phyloP scores from a whole-genome alignment of 1,140 invertebrate species.

The Euura lappo region DNA sequence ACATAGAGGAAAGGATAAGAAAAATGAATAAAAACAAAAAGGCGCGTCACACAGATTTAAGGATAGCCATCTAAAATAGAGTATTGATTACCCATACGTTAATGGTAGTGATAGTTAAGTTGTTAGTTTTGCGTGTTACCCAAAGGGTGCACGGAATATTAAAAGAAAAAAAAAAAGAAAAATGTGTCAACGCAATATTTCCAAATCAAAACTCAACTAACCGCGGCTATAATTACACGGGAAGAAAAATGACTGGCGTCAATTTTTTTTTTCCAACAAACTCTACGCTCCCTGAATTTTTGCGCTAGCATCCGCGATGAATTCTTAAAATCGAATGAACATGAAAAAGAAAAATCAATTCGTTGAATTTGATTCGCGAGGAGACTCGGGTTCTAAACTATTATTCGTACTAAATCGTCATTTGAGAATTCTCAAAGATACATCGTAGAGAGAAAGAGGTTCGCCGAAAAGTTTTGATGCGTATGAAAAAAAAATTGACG shows the following conservation, averaged over 20 bases:
- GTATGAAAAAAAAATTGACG: background rate
- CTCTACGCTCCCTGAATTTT: background rate
- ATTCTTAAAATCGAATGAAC: background rate
- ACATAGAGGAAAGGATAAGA: slow-evolving; percentile 1
- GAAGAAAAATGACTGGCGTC: background rate
- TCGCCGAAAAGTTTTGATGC: no score
- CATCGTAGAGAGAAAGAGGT: no score
- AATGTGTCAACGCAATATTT: slow-evolving; percentile 41
- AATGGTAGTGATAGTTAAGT: slow-evolving; percentile 34
- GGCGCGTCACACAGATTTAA: slow-evolving; percentile 1
- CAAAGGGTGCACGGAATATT: slow-evolving; percentile 25
- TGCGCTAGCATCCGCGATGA: no score
- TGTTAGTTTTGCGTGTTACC: slow-evolving; percentile 27
- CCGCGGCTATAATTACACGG: background rate
- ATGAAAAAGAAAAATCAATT: background rate
- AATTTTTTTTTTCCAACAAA: background rate
- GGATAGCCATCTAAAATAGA: background rate
- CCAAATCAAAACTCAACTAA: slow-evolving; percentile 34
- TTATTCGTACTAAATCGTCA: no score
- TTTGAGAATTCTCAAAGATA: no score
- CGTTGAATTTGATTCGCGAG: background rate
- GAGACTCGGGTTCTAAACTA: background rate
- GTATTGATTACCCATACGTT: background rate
- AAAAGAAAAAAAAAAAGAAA: slow-evolving; percentile 31
- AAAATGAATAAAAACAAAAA: slow-evolving; percentile 22